Evolutionary conservation across 1,140 invertebrate species (phyloP).

Genomic region (Zaprionus capensis): DNA sequence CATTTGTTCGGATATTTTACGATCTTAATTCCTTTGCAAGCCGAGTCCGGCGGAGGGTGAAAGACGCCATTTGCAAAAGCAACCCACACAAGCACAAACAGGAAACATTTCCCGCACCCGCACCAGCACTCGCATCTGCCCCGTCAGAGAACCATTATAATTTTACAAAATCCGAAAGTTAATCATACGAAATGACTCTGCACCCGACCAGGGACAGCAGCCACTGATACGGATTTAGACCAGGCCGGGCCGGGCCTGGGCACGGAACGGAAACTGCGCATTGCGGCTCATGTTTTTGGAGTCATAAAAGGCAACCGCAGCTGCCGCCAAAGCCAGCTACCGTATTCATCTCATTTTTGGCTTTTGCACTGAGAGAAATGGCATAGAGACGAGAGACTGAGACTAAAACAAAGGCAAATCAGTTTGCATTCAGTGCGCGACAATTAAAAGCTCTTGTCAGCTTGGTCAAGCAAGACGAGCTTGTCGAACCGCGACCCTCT

Average conservation of each 20-base stretch:
- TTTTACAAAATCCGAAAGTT: constrained; percentile 81
- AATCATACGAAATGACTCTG: constrained; percentile 69
- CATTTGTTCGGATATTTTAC: constrained; percentile 66
- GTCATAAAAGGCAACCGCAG: constrained; percentile 47
- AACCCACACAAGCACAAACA: constrained; percentile 10
- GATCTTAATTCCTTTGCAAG: constrained; percentile 73
- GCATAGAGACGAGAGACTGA: background rate
- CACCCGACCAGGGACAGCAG: constrained; percentile 16
- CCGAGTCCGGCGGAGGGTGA: constrained; percentile 52
- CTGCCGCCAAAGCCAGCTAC: constrained; percentile 10
- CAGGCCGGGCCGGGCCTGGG: background rate
- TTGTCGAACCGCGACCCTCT: constrained; percentile 22
- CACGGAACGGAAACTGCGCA: constrained; percentile 47
- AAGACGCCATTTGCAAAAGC: constrained; percentile 64
- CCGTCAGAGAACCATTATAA: constrained; percentile 64
- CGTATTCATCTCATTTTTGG: background rate
- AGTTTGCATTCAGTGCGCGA: constrained; percentile 32
- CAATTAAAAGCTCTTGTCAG: constrained; percentile 54
- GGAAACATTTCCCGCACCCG: background rate
- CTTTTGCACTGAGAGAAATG: background rate
- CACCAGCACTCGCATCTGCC: constrained; percentile 15
- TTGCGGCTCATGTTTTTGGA: constrained; percentile 54
- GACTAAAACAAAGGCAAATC: constrained; percentile 46
- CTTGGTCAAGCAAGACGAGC: constrained; percentile 31
- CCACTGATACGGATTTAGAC: constrained; percentile 5